Conservation (phyloP, 1,140 invertebrate genomes). For the Pollicipes pollicipes region DNA sequence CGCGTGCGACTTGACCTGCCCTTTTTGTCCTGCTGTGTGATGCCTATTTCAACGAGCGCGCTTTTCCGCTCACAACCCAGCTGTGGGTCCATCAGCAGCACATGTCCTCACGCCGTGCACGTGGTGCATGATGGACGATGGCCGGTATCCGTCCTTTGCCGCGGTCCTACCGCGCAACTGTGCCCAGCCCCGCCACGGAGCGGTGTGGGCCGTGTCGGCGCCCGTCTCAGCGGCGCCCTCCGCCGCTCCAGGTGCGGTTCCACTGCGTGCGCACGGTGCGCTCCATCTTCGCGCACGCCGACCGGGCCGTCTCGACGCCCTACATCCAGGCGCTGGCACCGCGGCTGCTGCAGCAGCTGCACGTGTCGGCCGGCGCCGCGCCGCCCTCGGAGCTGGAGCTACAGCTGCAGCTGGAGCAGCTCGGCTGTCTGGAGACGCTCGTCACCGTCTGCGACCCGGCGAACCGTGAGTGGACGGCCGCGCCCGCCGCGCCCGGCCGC, state of each 20-base stretch:
- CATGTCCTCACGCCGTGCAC: too few species aligned
- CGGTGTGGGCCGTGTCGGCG: too few species aligned
- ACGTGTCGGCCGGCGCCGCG: slow-evolving; percentile 39
- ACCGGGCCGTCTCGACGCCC: slow-evolving; percentile 46
- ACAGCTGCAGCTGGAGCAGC: slow-evolving; percentile 44
- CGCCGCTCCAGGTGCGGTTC: slow-evolving; percentile 47
- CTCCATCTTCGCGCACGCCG: slow-evolving; percentile 51
- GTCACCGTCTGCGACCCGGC: slow-evolving; percentile 52
- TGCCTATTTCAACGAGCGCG: too few species aligned
- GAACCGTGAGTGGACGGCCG: slow-evolving; percentile 43
- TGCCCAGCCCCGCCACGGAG: too few species aligned
- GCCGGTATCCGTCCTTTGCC: too few species aligned
- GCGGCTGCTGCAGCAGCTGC: slow-evolving; percentile 47
- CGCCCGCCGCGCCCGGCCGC: slow-evolving; percentile 7
- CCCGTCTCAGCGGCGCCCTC: too few species aligned
- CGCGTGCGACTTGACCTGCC: too few species aligned
- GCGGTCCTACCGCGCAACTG: too few species aligned
- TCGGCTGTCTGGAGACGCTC: slow-evolving; percentile 49
- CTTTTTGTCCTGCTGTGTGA: too few species aligned
- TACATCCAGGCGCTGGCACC: slow-evolving; percentile 67
- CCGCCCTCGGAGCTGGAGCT: slow-evolving; percentile 40
- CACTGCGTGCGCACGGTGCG: slow-evolving; percentile 59
- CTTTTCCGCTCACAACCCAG: too few species aligned
- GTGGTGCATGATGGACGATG: too few species aligned
- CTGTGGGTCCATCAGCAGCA: too few species aligned